Base-by-base conservation (phyloP, 2,113 vertebrate genomes). In the Epinephelus fuscoguttatus region DNA sequence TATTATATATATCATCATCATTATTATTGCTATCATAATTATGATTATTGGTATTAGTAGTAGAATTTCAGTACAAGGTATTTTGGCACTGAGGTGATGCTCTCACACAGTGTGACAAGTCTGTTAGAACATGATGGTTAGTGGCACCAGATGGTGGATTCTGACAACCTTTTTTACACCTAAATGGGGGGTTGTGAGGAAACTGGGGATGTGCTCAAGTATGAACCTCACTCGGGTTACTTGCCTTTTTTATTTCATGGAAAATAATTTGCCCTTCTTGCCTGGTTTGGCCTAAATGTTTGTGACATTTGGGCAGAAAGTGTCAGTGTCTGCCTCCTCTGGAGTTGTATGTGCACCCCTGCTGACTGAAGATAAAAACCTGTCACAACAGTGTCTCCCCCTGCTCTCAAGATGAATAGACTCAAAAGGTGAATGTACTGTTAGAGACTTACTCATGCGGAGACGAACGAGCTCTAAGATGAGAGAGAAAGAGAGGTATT, bases 311-410 rank as follows among this genome's bases (percentile, higher is more conserved):
- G 67, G 19, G 52, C 70, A 70, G 23, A 63, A 40, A 59, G 80
- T 64, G 64, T 9, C 45, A 42, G 21, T 55, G 21, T 82, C 49
- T 64, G 30, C 64, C 71, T 62, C 73, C 49, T 63, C n/a, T 59
- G 61, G 30, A 49, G 62, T 1, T 81, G 49, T 19, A 4, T 30
- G 27, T 42, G 55, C 60, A 30, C 10, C 27, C 72, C 57, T 52
- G 87, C 77, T 75, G 81, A 75, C 74, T n/a, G 70, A 75, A 49
- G 40, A 78, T 57, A 60, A 57, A 78, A 42, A 42, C 8, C 63
- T 56, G 57, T 66, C 76, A 78, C 70, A 72, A 78, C 72, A 72
- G 6, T 59, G 68, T 76, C 52, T 47, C 63, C 70, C 47, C 18
- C 70, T 63, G 55, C 70, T 72, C 80, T 80, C 55, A 57, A 75